Evolutionary conservation across 2,797 vertebrate genomes (phyloP), one percentile per base, ranked within the genome.

Genomic region (Tadarida brasiliensis): DNA sequence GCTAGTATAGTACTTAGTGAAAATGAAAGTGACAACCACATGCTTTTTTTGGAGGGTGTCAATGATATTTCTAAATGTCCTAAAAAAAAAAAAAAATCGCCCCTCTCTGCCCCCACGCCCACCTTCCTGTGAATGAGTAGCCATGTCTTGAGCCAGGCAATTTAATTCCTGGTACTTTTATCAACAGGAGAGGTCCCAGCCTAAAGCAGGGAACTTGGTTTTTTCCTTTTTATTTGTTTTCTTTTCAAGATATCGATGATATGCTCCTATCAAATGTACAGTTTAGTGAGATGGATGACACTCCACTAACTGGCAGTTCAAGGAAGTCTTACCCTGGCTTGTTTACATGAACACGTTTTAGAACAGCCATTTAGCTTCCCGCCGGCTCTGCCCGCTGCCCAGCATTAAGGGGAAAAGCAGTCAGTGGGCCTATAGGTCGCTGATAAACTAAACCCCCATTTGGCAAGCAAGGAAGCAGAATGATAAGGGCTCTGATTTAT

Each of bases 401-500:
- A 82, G 97, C 88, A 78, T 93, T 73, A 96, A 98, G 98, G 95
- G 97, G 97, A 96, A 97, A 97, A 97, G 98, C 98, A 84, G 88
- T 96, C 98, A 96, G 97, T 15, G 93, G 97, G 97, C 97, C 97
- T 71, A 77, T 12, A 47, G 98, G 98, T 98, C 90, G 71, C 98
- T 98, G 98, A 98, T 98, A 99, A 98, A 98, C 97, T 95, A 97
- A 96, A 96, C 97, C 98, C 98, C 98, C 98, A 97, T 98, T 98
- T 98, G 98, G 98, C 98, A 98, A 98, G 98, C 98, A 98, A 98
- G 98, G 98, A 98, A 98, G 98, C 28, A 70, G 97, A 87, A 94
- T 17, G 98, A 98, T 98, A 98, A 98, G 98, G 96, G 95, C 97
- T 97, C 98, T 98, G 98, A 99, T 98, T 98, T 98, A 98, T 98